These are phyloP conservation scores for Pachyuromys duprasi DNA, from an alignment of 2,797 vertebrate genomes.

Conservation along the genomic window DNA sequence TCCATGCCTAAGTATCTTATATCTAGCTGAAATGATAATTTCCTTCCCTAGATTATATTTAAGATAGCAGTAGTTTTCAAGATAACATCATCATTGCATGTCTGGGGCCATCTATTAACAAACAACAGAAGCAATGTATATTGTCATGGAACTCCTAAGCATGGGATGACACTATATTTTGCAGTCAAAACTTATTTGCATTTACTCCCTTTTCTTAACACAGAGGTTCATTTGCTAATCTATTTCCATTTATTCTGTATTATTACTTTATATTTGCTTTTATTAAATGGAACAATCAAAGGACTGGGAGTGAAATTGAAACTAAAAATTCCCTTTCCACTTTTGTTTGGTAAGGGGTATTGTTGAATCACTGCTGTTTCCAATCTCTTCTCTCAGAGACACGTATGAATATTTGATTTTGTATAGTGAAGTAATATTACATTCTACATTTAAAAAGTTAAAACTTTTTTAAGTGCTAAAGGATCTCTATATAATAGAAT, in stretches of 20 bases:
- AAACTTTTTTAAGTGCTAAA: not conserved
- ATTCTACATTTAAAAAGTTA: not conserved
- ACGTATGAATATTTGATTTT: not conserved
- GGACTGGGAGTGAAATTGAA: constrained; percentile 22
- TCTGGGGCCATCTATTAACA: constrained; percentile 80
- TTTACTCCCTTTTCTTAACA: constrained; percentile 56
- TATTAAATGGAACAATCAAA: constrained; percentile 66
- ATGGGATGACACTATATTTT: constrained; percentile 73
- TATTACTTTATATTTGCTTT: constrained; percentile 59
- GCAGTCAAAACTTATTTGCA: constrained; percentile 71
- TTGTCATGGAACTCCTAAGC: constrained; percentile 82
- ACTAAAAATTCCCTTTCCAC: not conserved
- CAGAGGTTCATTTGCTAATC: constrained; percentile 74
- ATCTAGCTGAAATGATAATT: constrained; percentile 77
- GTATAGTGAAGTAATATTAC: not conserved
- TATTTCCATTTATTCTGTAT: constrained; percentile 69
- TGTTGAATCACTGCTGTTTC: not conserved
- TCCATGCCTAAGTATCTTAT: constrained; percentile 74
- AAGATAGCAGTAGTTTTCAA: constrained; percentile 74
- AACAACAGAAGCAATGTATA: constrained; percentile 81
- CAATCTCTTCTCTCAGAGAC: constrained; percentile 21
- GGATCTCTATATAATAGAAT: not conserved
- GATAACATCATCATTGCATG: constrained; percentile 76
- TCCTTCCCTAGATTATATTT: constrained; percentile 73
- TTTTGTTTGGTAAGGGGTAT: not conserved